Percentiles rank a stretch among this genome's conserved stretches.
Evolutionary conservation across 2,797 vertebrate species (phyloP).

Genomic region (Takifugu ocellatus): DNA sequence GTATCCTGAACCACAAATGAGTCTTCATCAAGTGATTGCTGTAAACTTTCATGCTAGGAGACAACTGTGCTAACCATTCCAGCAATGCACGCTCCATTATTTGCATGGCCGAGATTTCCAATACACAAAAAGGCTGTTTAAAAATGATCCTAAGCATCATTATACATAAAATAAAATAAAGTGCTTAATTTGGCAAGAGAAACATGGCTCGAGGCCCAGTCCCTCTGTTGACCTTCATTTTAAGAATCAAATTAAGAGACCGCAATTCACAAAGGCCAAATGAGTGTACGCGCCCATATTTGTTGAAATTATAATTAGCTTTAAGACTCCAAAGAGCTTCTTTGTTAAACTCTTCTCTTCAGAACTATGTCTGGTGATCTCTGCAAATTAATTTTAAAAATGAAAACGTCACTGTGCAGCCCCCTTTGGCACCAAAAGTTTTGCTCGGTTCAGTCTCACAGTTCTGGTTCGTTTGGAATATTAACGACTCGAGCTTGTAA

Average conservation of each 20-base stretch:
- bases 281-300: not conserved
- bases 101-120: too few relatives aligned
- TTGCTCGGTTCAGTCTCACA: not conserved
- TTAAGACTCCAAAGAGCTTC: conserved; percentile 2
- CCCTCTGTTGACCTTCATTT: not conserved
- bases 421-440: not conserved
- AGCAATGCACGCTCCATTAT: too few relatives aligned
- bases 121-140: not conserved
- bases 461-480: conserved; percentile 11
- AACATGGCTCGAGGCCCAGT: conserved; percentile 11
- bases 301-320: conserved; percentile 21
- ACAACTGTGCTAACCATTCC: too few relatives aligned
- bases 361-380: conserved; percentile 4
- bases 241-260: conserved; percentile 8
- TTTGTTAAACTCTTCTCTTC: conserved; percentile 6
- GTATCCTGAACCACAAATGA: conserved; percentile 36
- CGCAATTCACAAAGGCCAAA: conserved; percentile 1
- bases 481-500: conserved; percentile 7
- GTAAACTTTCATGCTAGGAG: too few relatives aligned
- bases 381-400: conserved; percentile 3
- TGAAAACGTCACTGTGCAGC: not conserved
- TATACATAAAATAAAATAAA: too few relatives aligned
- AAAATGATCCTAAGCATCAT: not conserved
- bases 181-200: too few relatives aligned
- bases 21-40: not conserved